Percentiles rank a stretch among this genome's conserved stretches.
Evolutionary conservation across 1,140 invertebrate species (phyloP).

Genomic region (Meloidogyne hapla): DNA sequence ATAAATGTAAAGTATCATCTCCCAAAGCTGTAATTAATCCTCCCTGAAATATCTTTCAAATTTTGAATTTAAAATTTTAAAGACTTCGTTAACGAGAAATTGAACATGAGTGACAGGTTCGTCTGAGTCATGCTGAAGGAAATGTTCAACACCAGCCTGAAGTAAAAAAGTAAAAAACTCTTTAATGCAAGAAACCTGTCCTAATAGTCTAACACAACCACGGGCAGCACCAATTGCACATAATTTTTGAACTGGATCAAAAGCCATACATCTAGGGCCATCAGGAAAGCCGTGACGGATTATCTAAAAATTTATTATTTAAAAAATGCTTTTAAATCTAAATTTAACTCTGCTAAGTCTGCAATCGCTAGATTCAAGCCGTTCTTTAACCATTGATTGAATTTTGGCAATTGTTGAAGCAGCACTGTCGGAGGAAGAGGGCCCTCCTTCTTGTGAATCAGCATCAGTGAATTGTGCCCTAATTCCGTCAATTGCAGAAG

Average conservation of each 20-base stretch:
- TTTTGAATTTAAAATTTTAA: conserved; percentile 23
- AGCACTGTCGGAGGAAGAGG: not conserved
- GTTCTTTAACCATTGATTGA: conserved; percentile 4
- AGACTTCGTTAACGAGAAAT: conserved; percentile 87
- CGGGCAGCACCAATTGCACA: conserved; percentile 92
- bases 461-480: conserved; percentile 19
- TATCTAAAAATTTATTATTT: conserved; percentile 44
- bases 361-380: conserved; percentile 5
- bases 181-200: conserved; percentile 24
- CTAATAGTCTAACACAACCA: conserved; percentile 89
- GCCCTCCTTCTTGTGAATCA: conserved; percentile 5
- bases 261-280: conserved; percentile 90
- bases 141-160: conserved; percentile 86
- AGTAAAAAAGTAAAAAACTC: conserved; percentile 70
- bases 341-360: not conserved
- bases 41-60: conserved; percentile 68
- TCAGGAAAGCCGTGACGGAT: conserved; percentile 88
- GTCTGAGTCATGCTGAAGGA: conserved; percentile 75
- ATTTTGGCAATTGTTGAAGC: not conserved
- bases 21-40: conserved; percentile 86
- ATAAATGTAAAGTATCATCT: conserved; percentile 90
- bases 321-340: not conserved
- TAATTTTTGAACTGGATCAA: conserved; percentile 93
- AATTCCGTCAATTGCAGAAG: conserved; percentile 21
- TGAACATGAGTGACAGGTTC: conserved; percentile 78